Conservation (phyloP, 2,888 invertebrate genomes). For the Drosophila suboccidentalis region DNA sequence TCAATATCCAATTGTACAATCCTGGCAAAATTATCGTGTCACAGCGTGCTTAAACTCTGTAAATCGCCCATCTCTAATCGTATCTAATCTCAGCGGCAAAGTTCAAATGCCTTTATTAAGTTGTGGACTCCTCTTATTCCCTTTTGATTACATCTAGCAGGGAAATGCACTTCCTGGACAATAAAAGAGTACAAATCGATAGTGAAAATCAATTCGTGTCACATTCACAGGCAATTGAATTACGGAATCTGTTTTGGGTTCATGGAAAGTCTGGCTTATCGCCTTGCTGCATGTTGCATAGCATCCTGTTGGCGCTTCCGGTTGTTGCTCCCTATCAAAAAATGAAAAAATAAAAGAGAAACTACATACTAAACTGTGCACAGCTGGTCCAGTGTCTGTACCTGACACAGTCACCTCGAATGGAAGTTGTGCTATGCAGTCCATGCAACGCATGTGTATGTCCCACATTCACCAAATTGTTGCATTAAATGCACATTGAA, state of each 20-base stretch:
- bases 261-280: slow-evolving; percentile 53
- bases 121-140: neutral
- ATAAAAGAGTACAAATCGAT: slow-evolving; percentile 37
- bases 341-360: neutral
- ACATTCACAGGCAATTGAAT: slow-evolving; percentile 66
- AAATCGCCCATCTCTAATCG: slow-evolving; percentile 9
- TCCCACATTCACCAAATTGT: slow-evolving; percentile 27
- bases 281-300: slow-evolving; percentile 49
- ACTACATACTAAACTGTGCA: slow-evolving; percentile 15
- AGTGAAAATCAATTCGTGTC: slow-evolving; percentile 70
- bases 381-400: slow-evolving; percentile 46
- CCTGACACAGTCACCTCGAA: slow-evolving; percentile 35
- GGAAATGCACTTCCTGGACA: slow-evolving; percentile 62
- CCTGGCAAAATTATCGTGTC: neutral
- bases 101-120: slow-evolving; percentile 21
- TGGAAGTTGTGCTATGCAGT: slow-evolving; percentile 6
- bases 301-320: slow-evolving; percentile 71
- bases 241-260: slow-evolving; percentile 46
- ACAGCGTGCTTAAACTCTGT: neutral
- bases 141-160: slow-evolving; percentile 18
- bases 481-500: slow-evolving; percentile 21
- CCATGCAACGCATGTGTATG: slow-evolving; percentile 2
- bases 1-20: neutral
- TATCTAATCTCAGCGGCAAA: slow-evolving; percentile 10
- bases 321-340: slow-evolving; percentile 37